These are phyloP conservation scores for Dinomys branickii DNA, from an alignment of 2,113 vertebrate species.

Conservation along the genomic window DNA sequence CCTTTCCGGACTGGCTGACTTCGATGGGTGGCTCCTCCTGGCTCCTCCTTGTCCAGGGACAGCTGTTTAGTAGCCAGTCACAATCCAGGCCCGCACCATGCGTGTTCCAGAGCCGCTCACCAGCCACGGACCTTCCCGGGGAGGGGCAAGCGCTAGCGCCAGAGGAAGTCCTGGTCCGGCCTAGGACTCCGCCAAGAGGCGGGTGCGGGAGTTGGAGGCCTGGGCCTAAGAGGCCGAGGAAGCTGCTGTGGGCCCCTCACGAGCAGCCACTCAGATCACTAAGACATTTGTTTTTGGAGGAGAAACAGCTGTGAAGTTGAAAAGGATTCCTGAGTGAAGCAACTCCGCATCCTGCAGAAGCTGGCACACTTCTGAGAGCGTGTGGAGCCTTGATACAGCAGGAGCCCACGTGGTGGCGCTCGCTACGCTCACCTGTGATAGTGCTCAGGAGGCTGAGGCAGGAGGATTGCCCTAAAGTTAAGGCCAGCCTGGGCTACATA, in stretches of 20 bases:
- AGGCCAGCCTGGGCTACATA: not conserved
- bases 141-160: not conserved
- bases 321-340: slow-evolving; percentile 45
- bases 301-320: slow-evolving; percentile 22
- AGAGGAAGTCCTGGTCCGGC: not conserved
- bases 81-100: not conserved
- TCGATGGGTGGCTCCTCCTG: not conserved
- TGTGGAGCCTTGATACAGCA: not conserved
- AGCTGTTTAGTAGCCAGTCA: not conserved
- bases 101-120: not conserved
- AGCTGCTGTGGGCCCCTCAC: rapidly evolving
- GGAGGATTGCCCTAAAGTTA: not conserved
- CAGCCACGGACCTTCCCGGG: not conserved
- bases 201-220: not conserved
- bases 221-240: not conserved
- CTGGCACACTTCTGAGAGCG: not conserved
- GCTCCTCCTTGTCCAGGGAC: no score
- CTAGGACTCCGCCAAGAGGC: not conserved
- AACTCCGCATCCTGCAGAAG: not conserved
- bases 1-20: not conserved
- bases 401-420: not conserved
- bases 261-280: not conserved
- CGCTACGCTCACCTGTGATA: not conserved
- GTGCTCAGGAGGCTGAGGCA: not conserved
- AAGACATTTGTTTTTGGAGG: slow-evolving; percentile 61